These are phyloP conservation scores for Schlechtendalia chinensis DNA, from an alignment of 1,140 invertebrate genomes.

Conservation along the genomic window DNA sequence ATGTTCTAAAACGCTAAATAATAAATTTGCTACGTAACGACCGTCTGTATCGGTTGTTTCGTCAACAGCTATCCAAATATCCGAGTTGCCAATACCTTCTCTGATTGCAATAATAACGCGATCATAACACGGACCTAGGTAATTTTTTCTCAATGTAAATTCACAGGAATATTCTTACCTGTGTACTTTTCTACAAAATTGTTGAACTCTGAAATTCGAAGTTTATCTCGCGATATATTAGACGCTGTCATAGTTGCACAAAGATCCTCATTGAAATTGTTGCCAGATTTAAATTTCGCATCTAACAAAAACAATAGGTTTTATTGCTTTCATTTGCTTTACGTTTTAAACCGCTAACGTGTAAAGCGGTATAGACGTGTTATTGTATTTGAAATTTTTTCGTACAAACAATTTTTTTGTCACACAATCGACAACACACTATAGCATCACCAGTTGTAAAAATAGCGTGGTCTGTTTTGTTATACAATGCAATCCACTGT, in stretches of 20 bases:
- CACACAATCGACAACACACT: constrained; percentile 1
- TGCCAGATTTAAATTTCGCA: neutral
- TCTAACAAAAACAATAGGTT: constrained; percentile 9
- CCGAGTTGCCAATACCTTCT: constrained; percentile 4
- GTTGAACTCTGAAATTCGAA: constrained; percentile 8
- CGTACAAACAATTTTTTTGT: neutral
- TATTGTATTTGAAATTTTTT: constrained; percentile 24
- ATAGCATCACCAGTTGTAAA: neutral
- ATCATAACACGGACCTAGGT: neutral
- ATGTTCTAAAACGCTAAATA: constrained; percentile 17
- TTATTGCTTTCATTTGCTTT: neutral
- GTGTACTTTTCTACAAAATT: neutral
- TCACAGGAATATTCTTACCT: no score
- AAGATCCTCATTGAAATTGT: constrained; percentile 11
- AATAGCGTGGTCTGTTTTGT: neutral
- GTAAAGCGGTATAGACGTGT: neutral
- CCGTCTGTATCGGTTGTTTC: constrained; percentile 16
- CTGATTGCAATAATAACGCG: neutral
- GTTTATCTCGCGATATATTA: constrained; percentile 17
- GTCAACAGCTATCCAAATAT: constrained; percentile 2
- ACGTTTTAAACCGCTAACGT: neutral
- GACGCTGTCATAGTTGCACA: neutral
- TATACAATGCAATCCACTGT: neutral
- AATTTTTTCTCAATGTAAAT: no score
- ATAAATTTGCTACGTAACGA: neutral